These are phyloP conservation scores for Laticauda laticaudata DNA, from an alignment of 2,113 vertebrate genomes.

Conservation along the genomic window DNA sequence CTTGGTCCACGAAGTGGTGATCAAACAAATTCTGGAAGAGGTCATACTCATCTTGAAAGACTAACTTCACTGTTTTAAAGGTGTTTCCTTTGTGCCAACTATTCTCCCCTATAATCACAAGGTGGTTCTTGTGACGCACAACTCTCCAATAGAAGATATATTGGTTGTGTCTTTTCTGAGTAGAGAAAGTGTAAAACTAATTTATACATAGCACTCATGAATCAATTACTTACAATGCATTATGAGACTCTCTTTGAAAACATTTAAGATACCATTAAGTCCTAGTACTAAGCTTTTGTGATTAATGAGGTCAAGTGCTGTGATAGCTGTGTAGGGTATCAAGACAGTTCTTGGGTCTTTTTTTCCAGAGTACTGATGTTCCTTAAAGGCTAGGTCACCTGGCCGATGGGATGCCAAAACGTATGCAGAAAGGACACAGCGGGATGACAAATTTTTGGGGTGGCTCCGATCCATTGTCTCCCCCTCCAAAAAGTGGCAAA, in stretches of 20 bases:
- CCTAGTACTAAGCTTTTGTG: neutral
- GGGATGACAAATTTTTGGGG: no score
- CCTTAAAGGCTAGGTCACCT: neutral
- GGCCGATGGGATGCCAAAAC: no score
- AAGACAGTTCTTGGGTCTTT: neutral
- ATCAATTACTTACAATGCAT: neutral
- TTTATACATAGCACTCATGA: neutral
- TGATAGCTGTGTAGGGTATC: neutral
- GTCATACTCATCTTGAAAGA: neutral
- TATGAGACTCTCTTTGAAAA: neutral
- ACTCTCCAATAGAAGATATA: neutral
- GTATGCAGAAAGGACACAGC: no score
- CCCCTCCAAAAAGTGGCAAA: no score
- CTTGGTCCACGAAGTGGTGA: neutral
- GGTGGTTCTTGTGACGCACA: neutral
- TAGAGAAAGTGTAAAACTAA: neutral
- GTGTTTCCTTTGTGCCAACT: neutral
- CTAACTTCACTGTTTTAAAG: neutral
- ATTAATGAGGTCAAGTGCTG: neutral
- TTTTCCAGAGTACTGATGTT: neutral
- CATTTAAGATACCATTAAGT: neutral
- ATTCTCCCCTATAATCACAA: neutral
- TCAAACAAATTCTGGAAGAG: neutral
- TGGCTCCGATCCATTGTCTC: no score
- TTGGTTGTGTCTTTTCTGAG: neutral